Conservation (phyloP, 2,888 invertebrate genomes). For the Flexamia atlantica region DNA sequence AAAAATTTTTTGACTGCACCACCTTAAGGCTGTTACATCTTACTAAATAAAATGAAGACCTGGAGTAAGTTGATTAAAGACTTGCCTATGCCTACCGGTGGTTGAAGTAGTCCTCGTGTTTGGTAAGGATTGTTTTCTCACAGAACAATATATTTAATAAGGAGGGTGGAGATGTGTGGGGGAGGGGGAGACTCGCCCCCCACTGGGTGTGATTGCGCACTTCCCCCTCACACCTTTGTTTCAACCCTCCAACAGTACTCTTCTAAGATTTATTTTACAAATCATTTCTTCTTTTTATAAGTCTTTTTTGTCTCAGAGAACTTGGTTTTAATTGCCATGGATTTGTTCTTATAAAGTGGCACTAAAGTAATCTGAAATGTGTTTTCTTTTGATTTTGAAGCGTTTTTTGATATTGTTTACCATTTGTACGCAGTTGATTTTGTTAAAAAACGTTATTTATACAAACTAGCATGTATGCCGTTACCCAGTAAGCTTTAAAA, state of each 20-base stretch:
- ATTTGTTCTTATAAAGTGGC: too few species aligned
- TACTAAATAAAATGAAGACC: too few species aligned
- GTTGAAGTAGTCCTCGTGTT: not conserved
- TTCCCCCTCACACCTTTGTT: slow-evolving; percentile 10
- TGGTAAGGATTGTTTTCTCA: not conserved
- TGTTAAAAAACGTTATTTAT: not conserved
- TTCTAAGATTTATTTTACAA: not conserved
- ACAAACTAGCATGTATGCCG: too few species aligned
- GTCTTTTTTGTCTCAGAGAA: too few species aligned
- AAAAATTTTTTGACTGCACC: too few species aligned
- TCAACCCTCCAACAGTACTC: slow-evolving; percentile 1
- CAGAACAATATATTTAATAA: slow-evolving; percentile 23
- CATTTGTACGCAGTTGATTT: not conserved
- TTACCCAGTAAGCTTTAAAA: not conserved
- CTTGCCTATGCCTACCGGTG: too few species aligned
- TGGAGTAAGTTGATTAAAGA: too few species aligned
- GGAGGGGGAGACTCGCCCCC: not conserved
- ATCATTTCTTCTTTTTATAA: not conserved
- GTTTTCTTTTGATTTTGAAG: too few species aligned
- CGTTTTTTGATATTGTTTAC: too few species aligned
- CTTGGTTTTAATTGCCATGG: too few species aligned
- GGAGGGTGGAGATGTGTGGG: not conserved
- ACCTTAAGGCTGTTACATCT: too few species aligned
- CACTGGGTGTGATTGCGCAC: not conserved
- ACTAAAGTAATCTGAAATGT: too few species aligned